Base-by-base conservation (phyloP, 2,797 vertebrate genomes). In the Propithecus perrieri region DNA sequence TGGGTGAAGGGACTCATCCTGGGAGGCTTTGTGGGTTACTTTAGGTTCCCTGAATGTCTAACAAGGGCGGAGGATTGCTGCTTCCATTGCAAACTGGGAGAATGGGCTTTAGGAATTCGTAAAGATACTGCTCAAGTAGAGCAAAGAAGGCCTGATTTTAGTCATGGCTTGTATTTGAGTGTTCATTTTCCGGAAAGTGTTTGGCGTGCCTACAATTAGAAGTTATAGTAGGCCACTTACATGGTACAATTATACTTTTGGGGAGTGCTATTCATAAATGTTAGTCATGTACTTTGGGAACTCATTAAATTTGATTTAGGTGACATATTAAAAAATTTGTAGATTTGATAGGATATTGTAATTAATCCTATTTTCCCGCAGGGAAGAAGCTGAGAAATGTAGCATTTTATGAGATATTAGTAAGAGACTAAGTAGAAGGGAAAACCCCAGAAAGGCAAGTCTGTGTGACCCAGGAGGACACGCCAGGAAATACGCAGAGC, bases 271-370 rank as follows among this genome's bases (percentile, higher is more conserved):
- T 57, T 84, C 63, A 38, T 30, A 88, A 88, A 72, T 26, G 5
- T n/a, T 48, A 48, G 55, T 78, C 53, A 72, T 35, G 26, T 3
- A 65, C 46, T 92, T 72, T 57, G 78, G 46, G 55, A 71, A 41
- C 71, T 84, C 78, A 57, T 84, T 84, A 88, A 63, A 84, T 94
- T 92, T 84, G 43, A 92, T 65, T 63, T 84, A 79, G 72, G 53
- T 30, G 75, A 79, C 55, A 78, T n/a, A 61, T 33, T 65, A 75
- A 79, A 85, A 85, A 79, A 43, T 43, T 7, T 38, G 65, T 35
- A 48, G 33, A 88, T 88, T n/a, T 78, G 43, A 84, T 48, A 84
- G 26, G 61, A 76, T 78, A 33, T 69, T 91, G 46, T 83, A 46
- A 48, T 94, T 79, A 63, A 79, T 61, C 78, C 53, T 65, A 3